Percentiles rank a stretch among this genome's conserved stretches.
Conservation (phyloP, 1,140 invertebrate genomes). For the Cotesia typhae region DNA sequence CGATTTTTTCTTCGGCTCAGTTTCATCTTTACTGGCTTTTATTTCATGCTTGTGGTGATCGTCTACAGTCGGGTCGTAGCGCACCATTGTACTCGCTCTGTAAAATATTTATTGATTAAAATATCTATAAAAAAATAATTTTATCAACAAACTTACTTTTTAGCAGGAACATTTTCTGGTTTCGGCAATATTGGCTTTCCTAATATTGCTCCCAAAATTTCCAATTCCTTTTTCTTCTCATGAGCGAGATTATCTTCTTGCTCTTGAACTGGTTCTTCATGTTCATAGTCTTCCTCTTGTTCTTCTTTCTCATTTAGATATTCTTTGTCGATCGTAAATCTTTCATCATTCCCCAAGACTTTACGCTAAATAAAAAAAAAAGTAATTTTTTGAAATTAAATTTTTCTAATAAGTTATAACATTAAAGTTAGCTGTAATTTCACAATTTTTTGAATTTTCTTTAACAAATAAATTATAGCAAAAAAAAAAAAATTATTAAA, state of each 20-base stretch:
- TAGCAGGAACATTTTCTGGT: conserved; percentile 33
- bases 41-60: conserved; percentile 69
- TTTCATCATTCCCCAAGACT: conserved; percentile 68
- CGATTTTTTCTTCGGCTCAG: conserved; percentile 50
- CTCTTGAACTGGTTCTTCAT: conserved; percentile 41
- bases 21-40: conserved; percentile 43
- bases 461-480: too few relatives aligned
- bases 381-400: too few relatives aligned
- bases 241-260: conserved; percentile 58
- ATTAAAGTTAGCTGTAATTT: too few relatives aligned
- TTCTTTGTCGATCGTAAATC: conserved; percentile 68
- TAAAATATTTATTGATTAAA: conserved; percentile 13
- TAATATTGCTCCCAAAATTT: conserved; percentile 69
- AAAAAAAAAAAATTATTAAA: too few relatives aligned
- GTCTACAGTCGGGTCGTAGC: conserved; percentile 70
- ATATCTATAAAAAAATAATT: background rate
- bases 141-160: conserved; percentile 39
- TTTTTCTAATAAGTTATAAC: too few relatives aligned
- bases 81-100: conserved; percentile 64
- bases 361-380: conserved; percentile 61
- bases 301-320: conserved; percentile 67
- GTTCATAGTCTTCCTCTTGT: conserved; percentile 47
- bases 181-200: conserved; percentile 66
- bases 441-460: too few relatives aligned
- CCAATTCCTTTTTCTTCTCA: conserved; percentile 69